These are phyloP conservation scores for Siniperca scherzeri DNA, from an alignment of 2,797 vertebrate species.

Conservation along the genomic window DNA sequence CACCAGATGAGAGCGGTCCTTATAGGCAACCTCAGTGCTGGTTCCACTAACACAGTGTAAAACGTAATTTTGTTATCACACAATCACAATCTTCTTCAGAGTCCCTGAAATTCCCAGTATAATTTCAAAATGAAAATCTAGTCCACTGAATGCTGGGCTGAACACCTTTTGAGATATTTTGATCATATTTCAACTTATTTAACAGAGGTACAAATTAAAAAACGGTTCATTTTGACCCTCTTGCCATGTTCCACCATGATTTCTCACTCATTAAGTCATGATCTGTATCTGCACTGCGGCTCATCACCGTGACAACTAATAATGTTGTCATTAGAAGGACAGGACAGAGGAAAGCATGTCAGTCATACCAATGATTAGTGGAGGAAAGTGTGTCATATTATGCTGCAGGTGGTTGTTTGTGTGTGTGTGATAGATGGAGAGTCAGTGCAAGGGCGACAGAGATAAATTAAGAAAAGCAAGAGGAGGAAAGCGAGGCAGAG, in stretches of 20 bases:
- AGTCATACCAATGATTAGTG: constrained; percentile 35
- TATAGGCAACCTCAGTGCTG: background rate
- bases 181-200: background rate
- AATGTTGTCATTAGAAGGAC: constrained; percentile 54
- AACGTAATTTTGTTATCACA: background rate
- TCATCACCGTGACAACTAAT: constrained; percentile 51
- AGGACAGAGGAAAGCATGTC: constrained; percentile 43
- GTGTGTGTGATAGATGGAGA: background rate
- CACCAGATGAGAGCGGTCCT: background rate
- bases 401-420: constrained; percentile 8
- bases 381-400: background rate
- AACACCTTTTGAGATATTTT: background rate
- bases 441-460: background rate
- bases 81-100: background rate
- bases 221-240: background rate
- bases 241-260: constrained; percentile 24
- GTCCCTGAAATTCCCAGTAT: background rate
- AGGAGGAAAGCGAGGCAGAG: background rate
- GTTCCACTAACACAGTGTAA: background rate
- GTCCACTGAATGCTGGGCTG: background rate
- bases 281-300: constrained; percentile 19
- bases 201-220: constrained; percentile 6
- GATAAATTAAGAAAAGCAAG: background rate
- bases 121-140: background rate
- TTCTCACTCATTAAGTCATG: constrained; percentile 42